phyloP scores from a whole-genome alignment of 2,113 vertebrate species.

The Tachuris rubrigastra region DNA sequence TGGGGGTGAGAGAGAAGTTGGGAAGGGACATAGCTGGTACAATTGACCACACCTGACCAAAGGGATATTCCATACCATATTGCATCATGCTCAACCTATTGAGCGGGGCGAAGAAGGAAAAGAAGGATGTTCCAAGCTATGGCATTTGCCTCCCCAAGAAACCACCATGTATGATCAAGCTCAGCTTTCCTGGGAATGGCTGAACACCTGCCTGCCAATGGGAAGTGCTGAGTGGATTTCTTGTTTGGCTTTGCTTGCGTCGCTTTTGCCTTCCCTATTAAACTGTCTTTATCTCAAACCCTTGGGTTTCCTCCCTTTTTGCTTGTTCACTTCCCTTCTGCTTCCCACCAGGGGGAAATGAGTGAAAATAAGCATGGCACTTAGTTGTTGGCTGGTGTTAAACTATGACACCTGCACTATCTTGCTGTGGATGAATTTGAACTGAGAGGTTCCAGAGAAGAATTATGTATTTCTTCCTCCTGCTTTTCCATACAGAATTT shows the following conservation, averaged over 20 bases:
- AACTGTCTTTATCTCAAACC: not conserved
- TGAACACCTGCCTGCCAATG: not conserved
- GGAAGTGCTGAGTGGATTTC: not conserved
- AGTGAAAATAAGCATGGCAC: not conserved
- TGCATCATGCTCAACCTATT: not conserved
- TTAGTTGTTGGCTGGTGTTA: not conserved
- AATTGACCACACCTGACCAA: not conserved
- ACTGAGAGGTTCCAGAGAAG: not conserved
- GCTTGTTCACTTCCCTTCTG: not conserved
- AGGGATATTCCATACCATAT: not conserved
- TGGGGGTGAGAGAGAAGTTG: not conserved
- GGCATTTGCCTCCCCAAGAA: not conserved
- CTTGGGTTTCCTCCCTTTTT: not conserved
- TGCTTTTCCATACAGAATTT: not conserved
- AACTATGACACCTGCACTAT: not conserved
- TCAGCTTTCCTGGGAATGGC: not conserved
- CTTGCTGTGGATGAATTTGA: not conserved
- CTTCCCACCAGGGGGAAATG: not conserved
- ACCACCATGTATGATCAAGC: not conserved
- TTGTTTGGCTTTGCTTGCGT: not conserved
- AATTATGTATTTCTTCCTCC: not conserved
- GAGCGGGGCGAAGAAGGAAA: not conserved
- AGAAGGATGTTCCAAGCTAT: fast-evolving
- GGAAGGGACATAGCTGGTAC: not conserved
- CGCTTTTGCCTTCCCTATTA: not conserved